phyloP scores from a whole-genome alignment of 2,888 invertebrate genomes.

The Blastobasis lacticolella region DNA sequence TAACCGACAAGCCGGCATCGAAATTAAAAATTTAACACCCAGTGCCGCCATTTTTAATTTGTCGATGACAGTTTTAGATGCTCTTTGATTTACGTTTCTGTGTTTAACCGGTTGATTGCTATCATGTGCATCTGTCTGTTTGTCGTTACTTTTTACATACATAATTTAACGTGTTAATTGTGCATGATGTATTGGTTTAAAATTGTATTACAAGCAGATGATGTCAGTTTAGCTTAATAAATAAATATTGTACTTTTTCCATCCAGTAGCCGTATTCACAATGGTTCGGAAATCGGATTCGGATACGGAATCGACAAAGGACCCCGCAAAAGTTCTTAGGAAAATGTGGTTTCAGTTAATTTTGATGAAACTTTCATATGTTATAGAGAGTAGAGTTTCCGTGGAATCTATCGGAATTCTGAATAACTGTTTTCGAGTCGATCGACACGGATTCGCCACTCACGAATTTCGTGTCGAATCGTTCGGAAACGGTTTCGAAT shows the following conservation, averaged over 20 bases:
- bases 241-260: background rate
- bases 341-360: no score
- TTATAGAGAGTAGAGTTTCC: no score
- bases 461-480: no score
- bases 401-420: no score
- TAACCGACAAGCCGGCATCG: conserved; percentile 4
- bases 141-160: conserved; percentile 4
- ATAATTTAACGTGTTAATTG: conserved; percentile 6
- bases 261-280: no score
- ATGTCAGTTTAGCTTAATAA: background rate
- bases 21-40: conserved; percentile 38
- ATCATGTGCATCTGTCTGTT: conserved; percentile 15
- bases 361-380: no score
- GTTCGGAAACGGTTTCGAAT: no score
- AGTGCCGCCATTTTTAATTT: conserved; percentile 41
- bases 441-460: no score
- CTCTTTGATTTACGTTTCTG: conserved; percentile 35
- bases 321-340: no score
- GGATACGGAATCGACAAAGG: no score
- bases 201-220: background rate
- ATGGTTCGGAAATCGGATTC: no score
- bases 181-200: conserved; percentile 9
- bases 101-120: conserved; percentile 21
- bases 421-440: no score
- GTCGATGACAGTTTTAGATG: conserved; percentile 52